Evolutionary conservation across 1,140 invertebrate genomes (phyloP), one percentile per base, ranked within the genome.

Genomic region (Aphis craccivora): DNA sequence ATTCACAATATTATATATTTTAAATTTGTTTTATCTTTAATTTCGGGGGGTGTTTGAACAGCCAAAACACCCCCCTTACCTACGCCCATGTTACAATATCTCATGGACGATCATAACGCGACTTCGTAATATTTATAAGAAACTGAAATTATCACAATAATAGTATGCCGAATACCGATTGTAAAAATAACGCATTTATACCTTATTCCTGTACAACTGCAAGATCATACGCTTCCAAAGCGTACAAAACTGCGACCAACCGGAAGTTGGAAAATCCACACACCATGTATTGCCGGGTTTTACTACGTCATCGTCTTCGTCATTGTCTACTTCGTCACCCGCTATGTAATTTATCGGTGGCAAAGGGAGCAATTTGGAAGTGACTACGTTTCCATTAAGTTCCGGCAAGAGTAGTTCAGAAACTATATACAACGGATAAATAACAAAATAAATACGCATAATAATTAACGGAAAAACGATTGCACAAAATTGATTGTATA

Each of bases 141-240:
- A 83, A 83, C n/a, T 6, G 18, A 22, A 55, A 55, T 55, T 23
- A 25, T 35, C 6, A 1, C 81, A 8, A 51, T 45, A 22, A 22
- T 25, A 30, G 8, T 40, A 45, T 43, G 37, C 30, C 9, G 9
- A 7, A 45, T 51, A 60, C 0, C 25, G 3, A 25, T 30, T 18
- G 30, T 45, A 43, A 23, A 25, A 84, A 84, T 40, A 84, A 40
- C 25, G 37, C 51, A 14, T 35, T 7, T 67, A 93, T 94, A 95
- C 95, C 94, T 94, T 95, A 91, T 95, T 95, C 94, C 95, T 95
- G 23, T 94, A 93, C 20, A 94, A 94, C 94, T 95, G 95, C 11
- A 95, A 94, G 20, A 95, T 81, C 95, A 95, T 95, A 88, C 95
- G 93, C 18, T 93, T 67, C 51, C 95, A 94, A 20, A 95, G 93